Evolutionary conservation across 2,797 vertebrate genomes (phyloP).

Genomic region (Sebastes hubbsi): DNA sequence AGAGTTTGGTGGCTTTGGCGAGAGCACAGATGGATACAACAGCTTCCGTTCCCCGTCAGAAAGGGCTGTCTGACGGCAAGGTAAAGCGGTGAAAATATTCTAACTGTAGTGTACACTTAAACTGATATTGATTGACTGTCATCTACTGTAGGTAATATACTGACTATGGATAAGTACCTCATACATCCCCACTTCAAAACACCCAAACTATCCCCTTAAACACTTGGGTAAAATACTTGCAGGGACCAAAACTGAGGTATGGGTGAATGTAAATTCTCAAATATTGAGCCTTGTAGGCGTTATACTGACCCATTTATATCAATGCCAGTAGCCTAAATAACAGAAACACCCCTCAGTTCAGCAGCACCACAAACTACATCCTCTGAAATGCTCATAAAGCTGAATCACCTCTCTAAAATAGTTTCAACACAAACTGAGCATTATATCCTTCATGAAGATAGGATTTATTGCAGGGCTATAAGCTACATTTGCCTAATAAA

Average conservation of each 20-base stretch:
- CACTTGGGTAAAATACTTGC: neutral
- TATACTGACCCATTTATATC: neutral
- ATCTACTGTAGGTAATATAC: too few relatives aligned
- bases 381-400: neutral
- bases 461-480: neutral
- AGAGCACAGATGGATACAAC: too few relatives aligned
- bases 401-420: neutral
- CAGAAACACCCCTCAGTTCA: neutral
- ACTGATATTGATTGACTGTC: too few relatives aligned
- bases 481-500: neutral
- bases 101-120: too few relatives aligned
- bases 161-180: too few relatives aligned
- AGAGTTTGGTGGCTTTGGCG: too few relatives aligned
- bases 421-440: neutral
- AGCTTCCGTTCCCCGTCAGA: too few relatives aligned
- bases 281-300: neutral
- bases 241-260: neutral
- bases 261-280: neutral
- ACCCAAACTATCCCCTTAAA: neutral
- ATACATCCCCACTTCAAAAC: too few relatives aligned
- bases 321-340: neutral
- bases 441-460: neutral
- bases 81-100: too few relatives aligned
- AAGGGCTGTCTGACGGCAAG: too few relatives aligned
- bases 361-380: neutral